Percentiles rank a stretch among this genome's conserved stretches.
phyloP scores from a whole-genome alignment of 2,113 vertebrate genomes.

The Ellobius talpinus region DNA sequence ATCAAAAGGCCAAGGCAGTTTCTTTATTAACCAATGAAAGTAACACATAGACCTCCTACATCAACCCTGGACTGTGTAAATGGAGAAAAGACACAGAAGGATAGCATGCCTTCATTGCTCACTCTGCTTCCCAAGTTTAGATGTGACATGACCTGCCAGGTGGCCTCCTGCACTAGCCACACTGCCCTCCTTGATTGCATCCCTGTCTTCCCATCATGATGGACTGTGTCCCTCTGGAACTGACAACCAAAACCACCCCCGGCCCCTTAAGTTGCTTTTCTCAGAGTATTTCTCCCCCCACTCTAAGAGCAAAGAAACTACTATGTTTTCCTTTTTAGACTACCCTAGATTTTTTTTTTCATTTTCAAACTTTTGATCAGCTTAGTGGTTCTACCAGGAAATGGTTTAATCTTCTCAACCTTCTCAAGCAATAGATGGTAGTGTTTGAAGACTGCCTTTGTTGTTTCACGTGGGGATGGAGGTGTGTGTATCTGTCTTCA shows the following conservation, averaged over 20 bases:
- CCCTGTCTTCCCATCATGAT: neutral
- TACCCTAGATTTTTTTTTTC: neutral
- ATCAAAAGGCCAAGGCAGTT: no score
- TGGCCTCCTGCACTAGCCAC: no score
- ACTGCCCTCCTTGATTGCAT: no score
- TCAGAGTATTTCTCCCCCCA: neutral
- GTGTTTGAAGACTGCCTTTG: neutral
- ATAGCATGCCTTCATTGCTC: no score
- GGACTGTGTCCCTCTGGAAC: no score
- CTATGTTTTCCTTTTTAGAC: neutral
- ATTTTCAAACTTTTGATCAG: slow-evolving; percentile 8
- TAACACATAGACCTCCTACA: no score
- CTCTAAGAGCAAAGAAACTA: neutral
- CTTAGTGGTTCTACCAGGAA: neutral
- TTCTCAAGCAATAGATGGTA: neutral
- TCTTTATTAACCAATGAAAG: no score
- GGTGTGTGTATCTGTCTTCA: neutral
- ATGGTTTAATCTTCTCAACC: neutral
- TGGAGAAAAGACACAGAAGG: neutral
- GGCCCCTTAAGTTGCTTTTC: neutral
- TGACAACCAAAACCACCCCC: neutral
- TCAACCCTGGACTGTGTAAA: neutral
- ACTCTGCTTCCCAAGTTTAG: neutral
- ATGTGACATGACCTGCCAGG: neutral
- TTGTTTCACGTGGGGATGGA: neutral